Percentiles rank a stretch among this genome's conserved stretches.
Conservation (phyloP, 2,113 vertebrate species). For the Bos taurus region DNA sequence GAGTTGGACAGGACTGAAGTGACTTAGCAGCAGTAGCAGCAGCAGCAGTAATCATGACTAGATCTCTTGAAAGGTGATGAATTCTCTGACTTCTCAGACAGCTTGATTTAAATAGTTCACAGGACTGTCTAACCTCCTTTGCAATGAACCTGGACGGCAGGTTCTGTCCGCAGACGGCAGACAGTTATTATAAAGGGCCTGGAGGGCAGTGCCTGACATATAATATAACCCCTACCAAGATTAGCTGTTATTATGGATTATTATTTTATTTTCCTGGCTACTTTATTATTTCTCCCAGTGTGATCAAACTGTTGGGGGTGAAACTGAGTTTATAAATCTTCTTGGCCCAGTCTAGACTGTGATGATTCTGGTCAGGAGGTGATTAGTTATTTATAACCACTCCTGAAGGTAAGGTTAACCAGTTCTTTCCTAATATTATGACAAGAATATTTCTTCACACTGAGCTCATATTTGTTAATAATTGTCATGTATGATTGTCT, state of each 20-base stretch:
- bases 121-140: neutral
- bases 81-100: neutral
- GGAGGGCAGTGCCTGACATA: neutral
- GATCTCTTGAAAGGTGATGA: neutral
- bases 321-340: neutral
- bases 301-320: neutral
- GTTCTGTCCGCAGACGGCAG: neutral
- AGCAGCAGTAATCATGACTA: neutral
- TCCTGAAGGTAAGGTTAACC: neutral
- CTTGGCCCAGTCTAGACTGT: neutral
- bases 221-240: neutral
- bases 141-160: neutral
- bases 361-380: conserved; percentile 16
- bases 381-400: neutral
- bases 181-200: neutral
- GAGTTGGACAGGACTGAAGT: no score
- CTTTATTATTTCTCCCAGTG: neutral
- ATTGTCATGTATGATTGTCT: neutral
- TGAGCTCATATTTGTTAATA: neutral
- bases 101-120: neutral
- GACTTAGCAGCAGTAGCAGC: no score
- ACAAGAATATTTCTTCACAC: neutral
- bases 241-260: neutral
- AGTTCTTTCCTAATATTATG: neutral
- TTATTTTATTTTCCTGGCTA: conserved; percentile 16